Evolutionary conservation across 2,113 vertebrate genomes (phyloP), one percentile per base, ranked within the genome.

Genomic region (Tragelaphus strepsiceros): DNA sequence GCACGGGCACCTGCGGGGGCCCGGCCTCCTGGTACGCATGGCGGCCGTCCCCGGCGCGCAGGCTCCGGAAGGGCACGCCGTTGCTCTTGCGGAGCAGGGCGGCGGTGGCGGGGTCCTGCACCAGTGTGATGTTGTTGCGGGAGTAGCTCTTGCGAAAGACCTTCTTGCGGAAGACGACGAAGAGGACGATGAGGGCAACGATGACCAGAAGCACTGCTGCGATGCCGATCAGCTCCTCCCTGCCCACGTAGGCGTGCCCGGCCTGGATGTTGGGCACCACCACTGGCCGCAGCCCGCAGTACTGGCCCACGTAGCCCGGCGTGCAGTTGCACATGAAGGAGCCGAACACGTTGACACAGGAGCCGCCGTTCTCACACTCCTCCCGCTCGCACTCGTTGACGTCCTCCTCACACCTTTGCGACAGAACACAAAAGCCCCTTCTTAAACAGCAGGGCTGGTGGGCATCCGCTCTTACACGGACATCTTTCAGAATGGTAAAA

Each of bases 301-400:
- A 99, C 96, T 99, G 99, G 6, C 99, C 99, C 98, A 99, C 99
- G 0, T 99, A 99, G 90, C 99, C 99, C 0, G 99, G 98, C 0
- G 99, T 99, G 99, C 99, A 99, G 99, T 99, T 99, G 94, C 99
- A 99, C 85, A 99, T 99, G 98, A 99, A 99, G 2, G 99, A 99
- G 22, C 99, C 99, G 2, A 99, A 99, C 32, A 99, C 97, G 96
- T 99, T 99, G 94, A 99, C 98, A 1, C 99, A 99, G 56, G 99
- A 97, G 2, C 99, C 99, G 0, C 99, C 99, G 2, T 99, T 99
- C 98, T 99, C 99, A 81, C 99, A 99, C 96, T 99, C 99, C 53
- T 99, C 99, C 49, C 98, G 99, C 97, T 99, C 99, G 1, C 99
- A 99, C 97, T 99, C 99, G 0, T 99, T 99, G 84, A 99, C 98